phyloP scores from a whole-genome alignment of 2,888 invertebrate species.

The Oscheius sp. region DNA sequence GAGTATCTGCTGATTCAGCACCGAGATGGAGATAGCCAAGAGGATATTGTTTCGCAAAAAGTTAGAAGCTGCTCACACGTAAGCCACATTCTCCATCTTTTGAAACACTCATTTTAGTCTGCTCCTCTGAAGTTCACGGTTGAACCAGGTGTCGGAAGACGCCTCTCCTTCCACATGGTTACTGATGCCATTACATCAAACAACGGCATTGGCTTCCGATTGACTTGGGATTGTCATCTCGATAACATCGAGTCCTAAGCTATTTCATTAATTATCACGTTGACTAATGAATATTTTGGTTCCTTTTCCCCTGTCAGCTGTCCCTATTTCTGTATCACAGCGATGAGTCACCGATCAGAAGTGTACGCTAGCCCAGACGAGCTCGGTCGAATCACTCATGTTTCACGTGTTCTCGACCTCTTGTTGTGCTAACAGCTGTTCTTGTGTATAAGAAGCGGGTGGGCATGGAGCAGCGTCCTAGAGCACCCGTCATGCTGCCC shows the following conservation, averaged over 20 bases:
- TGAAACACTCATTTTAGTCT: conserved; percentile 1
- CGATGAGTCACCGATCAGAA: conserved; percentile 7
- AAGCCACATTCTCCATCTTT: too few species aligned
- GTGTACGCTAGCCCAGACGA: conserved; percentile 17
- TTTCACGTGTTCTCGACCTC: conserved; percentile 22
- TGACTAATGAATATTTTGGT: conserved; percentile 22
- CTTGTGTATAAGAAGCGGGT: conserved; percentile 31
- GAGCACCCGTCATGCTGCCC: conserved; percentile 11
- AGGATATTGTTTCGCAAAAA: conserved; percentile 1
- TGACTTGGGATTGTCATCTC: conserved; percentile 59
- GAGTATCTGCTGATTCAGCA: conserved; percentile 48
- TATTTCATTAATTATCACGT: background rate
- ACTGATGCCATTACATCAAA: conserved; percentile 52
- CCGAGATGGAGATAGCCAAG: conserved; percentile 4
- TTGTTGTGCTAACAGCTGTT: too few species aligned
- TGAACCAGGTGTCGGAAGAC: conserved; percentile 33
- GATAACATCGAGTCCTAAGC: background rate
- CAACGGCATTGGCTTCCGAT: conserved; percentile 65
- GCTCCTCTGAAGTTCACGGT: conserved; percentile 6
- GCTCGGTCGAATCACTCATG: conserved; percentile 20
- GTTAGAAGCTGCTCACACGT: conserved; percentile 44
- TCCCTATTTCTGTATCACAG: background rate
- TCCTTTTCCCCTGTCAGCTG: background rate
- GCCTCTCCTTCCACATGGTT: conserved; percentile 48
- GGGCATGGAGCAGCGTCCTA: background rate